Conservation (phyloP, 2,888 invertebrate genomes). For the Tetrapedia diversipes region DNA sequence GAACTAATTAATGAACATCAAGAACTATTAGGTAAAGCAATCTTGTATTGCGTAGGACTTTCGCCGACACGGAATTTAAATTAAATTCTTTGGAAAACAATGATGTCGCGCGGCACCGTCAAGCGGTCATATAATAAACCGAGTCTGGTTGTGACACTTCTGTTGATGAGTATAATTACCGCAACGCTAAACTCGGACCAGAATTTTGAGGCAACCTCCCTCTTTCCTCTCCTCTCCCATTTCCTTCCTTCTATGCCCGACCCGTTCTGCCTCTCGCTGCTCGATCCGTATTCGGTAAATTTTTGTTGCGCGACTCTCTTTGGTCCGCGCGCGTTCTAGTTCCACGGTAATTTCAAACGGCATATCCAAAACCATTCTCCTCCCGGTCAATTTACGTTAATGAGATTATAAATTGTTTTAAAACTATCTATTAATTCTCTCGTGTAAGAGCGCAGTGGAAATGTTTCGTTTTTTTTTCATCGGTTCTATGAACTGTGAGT, state of each 20-base stretch:
- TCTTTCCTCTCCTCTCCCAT: neutral
- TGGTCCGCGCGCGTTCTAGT: neutral
- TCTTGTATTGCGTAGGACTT: slow-evolving; percentile 25
- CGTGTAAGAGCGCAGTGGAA: too few relatives aligned
- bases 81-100: slow-evolving; percentile 64
- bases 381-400: neutral
- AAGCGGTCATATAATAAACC: slow-evolving; percentile 53
- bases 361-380: neutral
- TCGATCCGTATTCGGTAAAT: slow-evolving; percentile 13
- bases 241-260: neutral
- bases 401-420: neutral
- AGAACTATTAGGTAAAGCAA: slow-evolving; percentile 35
- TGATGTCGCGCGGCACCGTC: slow-evolving; percentile 51
- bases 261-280: neutral
- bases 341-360: neutral
- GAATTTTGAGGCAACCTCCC: slow-evolving; percentile 46
- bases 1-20: slow-evolving; percentile 43
- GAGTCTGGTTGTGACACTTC: slow-evolving; percentile 65
- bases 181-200: slow-evolving; percentile 42
- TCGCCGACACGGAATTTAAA: slow-evolving; percentile 53
- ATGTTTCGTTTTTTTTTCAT: too few relatives aligned
- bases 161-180: slow-evolving; percentile 67
- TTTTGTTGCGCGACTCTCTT: slow-evolving; percentile 3
- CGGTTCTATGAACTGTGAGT: too few relatives aligned
- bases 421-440: too few relatives aligned